These are phyloP conservation scores for Creontiades dilutus DNA, from an alignment of 2,888 invertebrate species.

Conservation along the genomic window DNA sequence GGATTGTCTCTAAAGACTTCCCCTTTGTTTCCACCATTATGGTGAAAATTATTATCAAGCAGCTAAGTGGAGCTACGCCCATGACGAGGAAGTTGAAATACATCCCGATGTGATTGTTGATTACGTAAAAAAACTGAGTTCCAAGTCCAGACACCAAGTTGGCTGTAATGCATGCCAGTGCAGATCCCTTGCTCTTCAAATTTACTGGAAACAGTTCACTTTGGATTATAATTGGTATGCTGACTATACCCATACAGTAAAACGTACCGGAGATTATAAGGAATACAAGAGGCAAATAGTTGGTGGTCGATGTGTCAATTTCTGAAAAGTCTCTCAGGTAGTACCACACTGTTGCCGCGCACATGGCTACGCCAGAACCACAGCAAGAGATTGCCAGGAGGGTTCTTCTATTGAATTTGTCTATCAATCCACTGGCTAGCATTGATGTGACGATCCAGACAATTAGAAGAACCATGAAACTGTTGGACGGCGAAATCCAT, in stretches of 20 bases:
- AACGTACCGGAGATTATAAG: constrained; percentile 82
- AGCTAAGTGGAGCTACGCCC: constrained; percentile 82
- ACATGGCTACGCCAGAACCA: constrained; percentile 67
- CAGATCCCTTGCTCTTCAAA: constrained; percentile 82
- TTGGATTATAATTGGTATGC: constrained; percentile 83
- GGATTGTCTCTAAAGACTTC: constrained; percentile 85
- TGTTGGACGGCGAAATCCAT: constrained; percentile 66
- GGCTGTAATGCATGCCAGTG: constrained; percentile 81
- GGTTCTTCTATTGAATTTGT: constrained; percentile 74
- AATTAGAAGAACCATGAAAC: constrained; percentile 72
- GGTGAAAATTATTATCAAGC: constrained; percentile 80
- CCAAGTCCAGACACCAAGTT: constrained; percentile 81
- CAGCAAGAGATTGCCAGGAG: constrained; percentile 72
- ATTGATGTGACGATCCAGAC: constrained; percentile 71
- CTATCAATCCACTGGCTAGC: constrained; percentile 70
- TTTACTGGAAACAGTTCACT: constrained; percentile 84
- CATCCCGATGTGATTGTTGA: constrained; percentile 82
- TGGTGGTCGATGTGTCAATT: constrained; percentile 78
- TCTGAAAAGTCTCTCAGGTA: constrained; percentile 48
- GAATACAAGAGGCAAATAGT: constrained; percentile 80
- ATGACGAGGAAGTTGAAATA: constrained; percentile 84
- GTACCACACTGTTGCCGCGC: constrained; percentile 70
- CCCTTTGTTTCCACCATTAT: constrained; percentile 85
- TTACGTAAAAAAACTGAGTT: constrained; percentile 82
- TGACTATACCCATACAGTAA: constrained; percentile 82